phyloP scores from a whole-genome alignment of 2,113 vertebrate species.

The Epinephelus fuscoguttatus region DNA sequence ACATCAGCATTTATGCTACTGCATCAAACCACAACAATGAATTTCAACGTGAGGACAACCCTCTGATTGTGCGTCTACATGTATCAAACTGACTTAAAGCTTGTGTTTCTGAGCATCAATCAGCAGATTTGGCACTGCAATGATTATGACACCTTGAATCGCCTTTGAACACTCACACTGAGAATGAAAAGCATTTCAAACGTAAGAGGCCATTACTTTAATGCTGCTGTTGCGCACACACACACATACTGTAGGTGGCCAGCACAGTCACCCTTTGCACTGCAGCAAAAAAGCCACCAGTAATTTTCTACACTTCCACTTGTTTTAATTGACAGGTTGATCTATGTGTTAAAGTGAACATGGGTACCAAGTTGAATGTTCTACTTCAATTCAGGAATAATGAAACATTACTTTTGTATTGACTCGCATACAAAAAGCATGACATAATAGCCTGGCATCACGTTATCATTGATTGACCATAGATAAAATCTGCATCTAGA shows the following conservation, averaged over 20 bases:
- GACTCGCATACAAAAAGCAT: no score
- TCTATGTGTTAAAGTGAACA: not conserved
- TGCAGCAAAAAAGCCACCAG: not conserved
- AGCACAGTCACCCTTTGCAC: not conserved
- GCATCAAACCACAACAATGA: not conserved
- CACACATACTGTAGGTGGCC: not conserved
- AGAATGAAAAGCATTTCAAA: constrained; percentile 8
- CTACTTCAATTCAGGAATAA: not conserved
- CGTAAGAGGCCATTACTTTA: not conserved
- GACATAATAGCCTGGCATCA: no score
- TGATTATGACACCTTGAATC: constrained; percentile 8
- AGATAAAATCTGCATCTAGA: no score
- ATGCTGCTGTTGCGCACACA: not conserved
- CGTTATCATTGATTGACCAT: no score
- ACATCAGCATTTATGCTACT: not conserved
- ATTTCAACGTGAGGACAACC: not conserved
- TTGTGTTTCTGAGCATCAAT: constrained; percentile 12
- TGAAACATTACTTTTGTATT: not conserved
- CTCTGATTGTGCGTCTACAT: not conserved
- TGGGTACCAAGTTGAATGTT: not conserved
- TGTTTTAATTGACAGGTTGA: not conserved
- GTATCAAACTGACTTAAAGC: not conserved
- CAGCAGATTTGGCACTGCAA: not conserved
- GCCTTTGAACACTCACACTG: not conserved
- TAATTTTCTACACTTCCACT: not conserved